These are phyloP conservation scores for Lota lota DNA, from an alignment of 2,113 vertebrate species.

Conservation along the genomic window DNA sequence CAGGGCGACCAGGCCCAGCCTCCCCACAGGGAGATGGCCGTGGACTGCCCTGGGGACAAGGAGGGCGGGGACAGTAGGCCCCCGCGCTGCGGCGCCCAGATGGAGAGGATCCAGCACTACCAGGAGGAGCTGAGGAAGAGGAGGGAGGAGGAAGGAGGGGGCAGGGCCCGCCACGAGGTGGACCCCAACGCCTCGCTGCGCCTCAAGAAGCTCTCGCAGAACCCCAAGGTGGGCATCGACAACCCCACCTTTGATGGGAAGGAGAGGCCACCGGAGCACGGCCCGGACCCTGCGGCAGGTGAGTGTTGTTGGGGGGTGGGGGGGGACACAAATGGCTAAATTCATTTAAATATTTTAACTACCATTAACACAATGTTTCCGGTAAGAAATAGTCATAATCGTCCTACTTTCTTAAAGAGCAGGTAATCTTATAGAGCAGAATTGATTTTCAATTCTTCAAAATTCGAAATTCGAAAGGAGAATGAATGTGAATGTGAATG, in stretches of 20 bases:
- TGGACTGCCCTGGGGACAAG: constrained; percentile 87
- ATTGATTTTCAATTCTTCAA: too few relatives aligned
- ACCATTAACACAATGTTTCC: too few relatives aligned
- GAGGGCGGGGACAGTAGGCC: constrained; percentile 64
- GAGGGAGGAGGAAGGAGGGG: constrained; percentile 79
- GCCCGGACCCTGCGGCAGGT: constrained; percentile 59
- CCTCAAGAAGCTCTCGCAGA: constrained; percentile 89
- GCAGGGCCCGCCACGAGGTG: constrained; percentile 79
- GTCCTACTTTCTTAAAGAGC: too few relatives aligned
- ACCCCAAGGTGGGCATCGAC: constrained; percentile 89
- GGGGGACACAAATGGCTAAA: background rate
- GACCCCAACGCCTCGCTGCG: constrained; percentile 87
- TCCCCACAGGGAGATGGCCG: constrained; percentile 85
- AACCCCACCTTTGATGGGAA: constrained; percentile 91
- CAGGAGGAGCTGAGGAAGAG: constrained; percentile 88
- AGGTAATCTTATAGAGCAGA: too few relatives aligned
- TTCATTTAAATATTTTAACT: too few relatives aligned
- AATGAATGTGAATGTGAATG: too few relatives aligned
- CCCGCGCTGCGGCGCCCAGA: constrained; percentile 78
- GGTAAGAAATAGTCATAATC: too few relatives aligned
- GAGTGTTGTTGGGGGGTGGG: constrained; percentile 25
- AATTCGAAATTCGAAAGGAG: too few relatives aligned
- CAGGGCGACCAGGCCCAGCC: constrained; percentile 47
- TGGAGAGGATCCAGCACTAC: constrained; percentile 86
- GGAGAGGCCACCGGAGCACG: constrained; percentile 70